Evolutionary conservation across 2,888 invertebrate genomes (phyloP).

Genomic region (Prenolepis imparis): DNA sequence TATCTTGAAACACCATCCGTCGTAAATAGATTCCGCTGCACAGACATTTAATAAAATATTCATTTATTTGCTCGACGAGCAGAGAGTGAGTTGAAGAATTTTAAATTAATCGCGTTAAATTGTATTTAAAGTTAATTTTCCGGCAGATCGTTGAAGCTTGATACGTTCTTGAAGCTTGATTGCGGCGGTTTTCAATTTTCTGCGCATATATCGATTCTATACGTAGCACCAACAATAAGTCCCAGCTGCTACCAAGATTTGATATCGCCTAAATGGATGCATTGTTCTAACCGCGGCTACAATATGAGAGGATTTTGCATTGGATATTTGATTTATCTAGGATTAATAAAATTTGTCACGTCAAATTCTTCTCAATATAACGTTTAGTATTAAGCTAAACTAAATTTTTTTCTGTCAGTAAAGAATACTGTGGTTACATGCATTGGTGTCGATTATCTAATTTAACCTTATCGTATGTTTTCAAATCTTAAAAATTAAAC

Average conservation of each 20-base stretch:
- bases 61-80: not conserved
- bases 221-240: not conserved
- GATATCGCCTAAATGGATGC: constrained; percentile 9
- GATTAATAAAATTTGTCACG: not conserved
- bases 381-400: not conserved
- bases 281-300: constrained; percentile 29
- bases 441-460: not conserved
- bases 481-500: not conserved
- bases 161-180: constrained; percentile 10
- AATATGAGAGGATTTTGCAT: constrained; percentile 4
- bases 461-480: not conserved
- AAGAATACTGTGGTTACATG: not conserved
- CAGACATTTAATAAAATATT: not conserved
- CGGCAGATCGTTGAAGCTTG: not conserved
- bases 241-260: constrained; percentile 1
- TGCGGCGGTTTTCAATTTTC: constrained; percentile 34
- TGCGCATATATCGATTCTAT: not conserved
- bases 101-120: constrained; percentile 12
- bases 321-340: constrained; percentile 16
- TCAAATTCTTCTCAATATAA: not conserved
- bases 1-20: constrained; percentile 1
- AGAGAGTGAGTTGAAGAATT: not conserved
- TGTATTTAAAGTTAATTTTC: not conserved
- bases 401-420: not conserved
- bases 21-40: constrained; percentile 2